Base-by-base conservation (phyloP, 2,888 invertebrate species). In the Ochropleura plecta region DNA sequence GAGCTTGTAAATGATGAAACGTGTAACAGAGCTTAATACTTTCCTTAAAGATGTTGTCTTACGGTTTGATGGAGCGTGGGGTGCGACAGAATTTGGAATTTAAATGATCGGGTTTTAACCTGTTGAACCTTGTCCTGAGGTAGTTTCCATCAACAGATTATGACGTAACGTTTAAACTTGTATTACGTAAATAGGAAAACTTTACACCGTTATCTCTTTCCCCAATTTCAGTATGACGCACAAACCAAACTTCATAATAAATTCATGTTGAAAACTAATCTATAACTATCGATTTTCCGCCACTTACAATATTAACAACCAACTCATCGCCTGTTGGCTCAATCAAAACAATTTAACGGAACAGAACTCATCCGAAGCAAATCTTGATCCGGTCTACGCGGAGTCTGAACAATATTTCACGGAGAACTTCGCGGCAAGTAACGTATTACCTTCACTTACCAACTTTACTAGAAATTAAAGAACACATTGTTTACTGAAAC, bases 391-490 rank as follows among this genome's bases (percentile, higher is more conserved):
- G 67, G 67, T 72, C 51, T 48, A 70, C 79, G 63, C 74, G 60
- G 63, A 76, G 75, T 76, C 77, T 76, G 59, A 81, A 79, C 83
- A 82, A 86, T 86, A 86, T 80, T 84, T 84, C 82, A 87, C 83
- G 78, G 51, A 65, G 62, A 80, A 82, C 73, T 87, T 84, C 16
- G 55, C 49, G 70, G 67, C 78, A 84, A 82, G 80, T 88, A 89
- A 89, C 81, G 76, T 87, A 88, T 88, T 88, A 88, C 84, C 86
- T 89, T 86, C 84, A 78, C 86, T 88, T 85, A 75, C 76, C 57
- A 88, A 90, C 83, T 91, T 88, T 82, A 76, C 85, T 85, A 82
- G 86, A 89, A 91, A 91, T 92, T 92, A 91, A 90, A 90, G 88
- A 90, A 90, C 90, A 88, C 87, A 90, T 90, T 93, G 92, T 92